Base-by-base conservation (phyloP, 2,797 vertebrate genomes). In the Coilia nasus region DNA sequence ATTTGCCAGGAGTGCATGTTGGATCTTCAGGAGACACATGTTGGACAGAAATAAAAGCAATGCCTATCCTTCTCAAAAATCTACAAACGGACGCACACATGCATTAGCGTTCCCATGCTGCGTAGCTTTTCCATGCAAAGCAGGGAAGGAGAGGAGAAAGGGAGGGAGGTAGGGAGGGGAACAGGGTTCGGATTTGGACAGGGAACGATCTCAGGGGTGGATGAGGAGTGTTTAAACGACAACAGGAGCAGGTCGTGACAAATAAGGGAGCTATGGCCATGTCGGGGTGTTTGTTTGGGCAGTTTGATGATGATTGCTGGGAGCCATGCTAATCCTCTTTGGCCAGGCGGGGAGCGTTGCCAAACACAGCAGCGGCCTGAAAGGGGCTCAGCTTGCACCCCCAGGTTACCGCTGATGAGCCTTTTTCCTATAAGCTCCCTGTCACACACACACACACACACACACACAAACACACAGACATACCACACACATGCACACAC, bases 361-460 rank as follows among this genome's bases (percentile, higher is more conserved):
- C 60, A 62, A 62, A 71, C 64, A 71, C 28, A 31, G 23, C 7
- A 64, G 7, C 31, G 15, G 64, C 5, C 25, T 17, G 28, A 35
- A 31, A 71, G 31, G 12, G 28, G 25, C 62, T 67, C 62, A 67
- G 25, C 88, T 93, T 93, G 94, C 91, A 92, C 83, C 88, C 90
- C 31, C 82, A 85, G 88, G 91, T 91, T 87, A 89, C 85, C 88
- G 90, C 86, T 88, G 90, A 90, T 90, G 86, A 88, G 81, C 28
- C 88, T 88, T 89, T 89, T 88, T 88, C 88, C 19, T 85, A 91
- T 91, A 91, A 88, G 11, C 84, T 86, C 90, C 64, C 64, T 67
- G 62, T 91, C 91, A 92, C 91, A 91, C 83, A 90, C 15, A 4
- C 85, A 86, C 57, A 85, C 82, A 19, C 75, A 84, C 80, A 41